Percentiles rank a stretch among this genome's conserved stretches.
phyloP scores from a whole-genome alignment of 1,140 invertebrate genomes.

The Lutraria rhynchaena region DNA sequence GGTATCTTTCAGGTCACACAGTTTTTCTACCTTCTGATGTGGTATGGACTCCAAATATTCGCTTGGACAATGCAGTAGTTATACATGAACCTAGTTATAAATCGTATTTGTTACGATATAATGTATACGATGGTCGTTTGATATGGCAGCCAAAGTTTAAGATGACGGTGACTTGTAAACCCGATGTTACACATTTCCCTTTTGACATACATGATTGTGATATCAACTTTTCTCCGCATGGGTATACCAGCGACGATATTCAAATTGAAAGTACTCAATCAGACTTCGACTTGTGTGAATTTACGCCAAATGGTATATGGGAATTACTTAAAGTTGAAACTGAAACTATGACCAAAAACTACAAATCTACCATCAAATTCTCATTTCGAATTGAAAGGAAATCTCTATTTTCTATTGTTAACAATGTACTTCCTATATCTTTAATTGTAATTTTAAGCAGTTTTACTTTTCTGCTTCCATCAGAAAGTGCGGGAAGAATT shows the following conservation, averaged over 20 bases:
- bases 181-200: conserved; percentile 48
- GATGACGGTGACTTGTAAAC: conserved; percentile 41
- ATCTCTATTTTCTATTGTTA: conserved; percentile 38
- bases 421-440: conserved; percentile 14
- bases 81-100: conserved; percentile 16
- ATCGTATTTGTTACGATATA: conserved; percentile 28
- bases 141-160: conserved; percentile 30
- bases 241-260: conserved; percentile 18
- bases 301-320: conserved; percentile 39
- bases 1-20: conserved; percentile 3
- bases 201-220: conserved; percentile 49
- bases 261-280: conserved; percentile 7
- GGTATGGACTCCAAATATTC: conserved; percentile 39
- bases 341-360: not conserved
- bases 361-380: conserved; percentile 29
- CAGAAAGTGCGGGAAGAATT: conserved; percentile 29
- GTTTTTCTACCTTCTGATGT: conserved; percentile 18
- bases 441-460: conserved; percentile 11
- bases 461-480: conserved; percentile 56
- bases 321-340: conserved; percentile 6
- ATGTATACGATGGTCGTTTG: conserved; percentile 10
- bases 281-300: conserved; percentile 24
- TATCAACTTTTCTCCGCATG: conserved; percentile 15
- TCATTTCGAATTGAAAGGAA: conserved; percentile 20
- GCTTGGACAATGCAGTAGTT: conserved; percentile 23